Base-by-base conservation (phyloP, 2,888 invertebrate species). In the Pheosia gnoma region DNA sequence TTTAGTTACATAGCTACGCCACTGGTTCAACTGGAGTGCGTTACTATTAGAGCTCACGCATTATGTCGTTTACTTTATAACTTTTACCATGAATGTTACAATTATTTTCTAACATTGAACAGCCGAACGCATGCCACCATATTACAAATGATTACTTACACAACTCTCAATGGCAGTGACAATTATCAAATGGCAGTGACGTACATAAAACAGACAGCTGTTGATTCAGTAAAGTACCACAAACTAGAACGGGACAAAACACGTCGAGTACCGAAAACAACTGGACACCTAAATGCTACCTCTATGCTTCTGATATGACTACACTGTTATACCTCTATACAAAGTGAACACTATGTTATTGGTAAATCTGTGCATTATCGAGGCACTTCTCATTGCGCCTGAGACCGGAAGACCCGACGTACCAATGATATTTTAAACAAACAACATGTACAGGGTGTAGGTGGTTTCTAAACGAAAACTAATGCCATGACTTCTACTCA, bases 271-370 rank as follows among this genome's bases (percentile, higher is more conserved):
- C 84, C 79, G 84, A 86, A 85, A 83, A 79, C 3, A 55, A 55
- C 7, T 76, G 81, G 80, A 82, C 77, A 65, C 80, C 80, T 84
- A 83, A 77, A 61, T 68, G 68, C 75, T 80, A 81, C 72, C 80
- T 87, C 86, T 80, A 73, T 77, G 84, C 82, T 75, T 79, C 70
- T 83, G 89, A 90, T 89, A 89, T 87, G 89, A 89, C 85, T 88
- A 85, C 83, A 74, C 81, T 82, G 83, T 74, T 80, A 82, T 72
- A 77, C 71, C 73, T 78, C 77, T 80, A 82, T 84, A 84, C 78
- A 83, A 80, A 82, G 77, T 88, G 89, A 90, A 90, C 88, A 90
- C 90, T 84, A 83, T 72, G 58, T 68, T 63, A 66, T 65, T 74
- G 73, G 72, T 75, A 70, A 68, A 63, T 73, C 74, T 71, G 75